Percentiles rank a stretch among this genome's conserved stretches.
Conservation (phyloP, 2,888 invertebrate genomes). For the Nezara viridula region DNA sequence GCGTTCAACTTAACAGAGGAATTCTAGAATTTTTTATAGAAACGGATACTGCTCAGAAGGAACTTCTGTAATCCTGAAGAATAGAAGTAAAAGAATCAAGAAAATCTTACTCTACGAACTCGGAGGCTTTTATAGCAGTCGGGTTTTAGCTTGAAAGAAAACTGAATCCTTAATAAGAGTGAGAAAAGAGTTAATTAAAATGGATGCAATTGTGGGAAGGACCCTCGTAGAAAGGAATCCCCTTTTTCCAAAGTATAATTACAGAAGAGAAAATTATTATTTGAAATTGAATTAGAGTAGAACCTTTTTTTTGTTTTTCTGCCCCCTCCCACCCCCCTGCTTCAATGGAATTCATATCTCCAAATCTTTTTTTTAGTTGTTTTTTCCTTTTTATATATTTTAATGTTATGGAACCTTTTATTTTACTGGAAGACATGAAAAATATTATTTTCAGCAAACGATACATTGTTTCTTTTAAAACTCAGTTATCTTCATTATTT, state of each 20-base stretch:
- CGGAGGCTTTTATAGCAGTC: neutral
- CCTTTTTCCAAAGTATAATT: constrained; percentile 26
- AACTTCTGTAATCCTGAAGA: neutral
- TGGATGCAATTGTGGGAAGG: constrained; percentile 22
- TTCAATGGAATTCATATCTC: neutral
- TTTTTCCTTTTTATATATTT: neutral
- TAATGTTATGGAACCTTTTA: neutral
- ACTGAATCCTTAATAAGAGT: constrained; percentile 34
- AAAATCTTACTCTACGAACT: neutral
- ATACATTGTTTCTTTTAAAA: too few species aligned
- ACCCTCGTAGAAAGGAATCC: neutral
- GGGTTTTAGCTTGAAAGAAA: constrained; percentile 33
- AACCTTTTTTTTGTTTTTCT: neutral
- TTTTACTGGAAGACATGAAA: neutral
- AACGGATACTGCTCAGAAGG: too few species aligned
- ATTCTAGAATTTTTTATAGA: too few species aligned
- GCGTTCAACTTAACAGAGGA: too few species aligned
- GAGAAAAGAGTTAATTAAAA: constrained; percentile 38
- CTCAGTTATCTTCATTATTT: too few species aligned
- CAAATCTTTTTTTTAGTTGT: neutral
- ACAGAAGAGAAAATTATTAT: constrained; percentile 20
- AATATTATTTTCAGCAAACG: too few species aligned
- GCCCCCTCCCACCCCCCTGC: neutral
- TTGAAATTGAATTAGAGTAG: constrained; percentile 21
- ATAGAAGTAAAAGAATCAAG: neutral